Conservation (phyloP, 1,140 invertebrate genomes). For the Tetramorium simillimum region DNA sequence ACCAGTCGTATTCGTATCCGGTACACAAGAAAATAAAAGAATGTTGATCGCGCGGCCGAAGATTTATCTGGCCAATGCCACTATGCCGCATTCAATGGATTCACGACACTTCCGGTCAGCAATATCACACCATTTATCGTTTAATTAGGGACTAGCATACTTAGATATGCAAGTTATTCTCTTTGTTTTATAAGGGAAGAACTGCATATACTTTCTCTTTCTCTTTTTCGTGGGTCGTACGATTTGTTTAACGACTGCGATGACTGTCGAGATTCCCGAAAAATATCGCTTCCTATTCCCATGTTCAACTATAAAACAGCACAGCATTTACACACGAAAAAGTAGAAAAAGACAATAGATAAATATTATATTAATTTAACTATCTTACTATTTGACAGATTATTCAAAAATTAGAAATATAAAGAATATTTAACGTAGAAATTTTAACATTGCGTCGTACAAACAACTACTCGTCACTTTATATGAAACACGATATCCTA, state of each 20-base stretch:
- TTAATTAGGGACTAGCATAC: slow-evolving; percentile 67
- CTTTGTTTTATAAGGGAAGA: slow-evolving; percentile 23
- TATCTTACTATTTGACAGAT: not conserved
- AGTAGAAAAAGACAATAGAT: not conserved
- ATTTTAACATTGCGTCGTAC: not conserved
- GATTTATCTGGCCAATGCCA: slow-evolving; percentile 61
- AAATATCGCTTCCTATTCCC: slow-evolving; percentile 69
- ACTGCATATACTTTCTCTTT: not conserved
- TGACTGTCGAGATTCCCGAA: slow-evolving; percentile 51
- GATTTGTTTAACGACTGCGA: slow-evolving; percentile 51
- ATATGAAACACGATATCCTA: slow-evolving; percentile 54
- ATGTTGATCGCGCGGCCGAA: slow-evolving; percentile 16
- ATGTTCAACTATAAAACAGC: not conserved
- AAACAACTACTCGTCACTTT: slow-evolving; percentile 23
- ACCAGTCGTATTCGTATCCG: slow-evolving; percentile 62
- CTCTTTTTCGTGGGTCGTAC: slow-evolving; percentile 18
- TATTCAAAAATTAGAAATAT: not conserved
- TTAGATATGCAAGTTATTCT: slow-evolving; percentile 54
- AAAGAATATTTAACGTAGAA: not conserved
- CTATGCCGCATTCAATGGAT: slow-evolving; percentile 62
- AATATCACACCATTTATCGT: slow-evolving; percentile 59
- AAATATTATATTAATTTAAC: not conserved
- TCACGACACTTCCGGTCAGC: slow-evolving; percentile 63
- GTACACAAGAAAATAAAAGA: slow-evolving; percentile 59
- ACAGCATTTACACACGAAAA: not conserved